phyloP scores from a whole-genome alignment of 2,888 invertebrate genomes.

The Apodemia zela region DNA sequence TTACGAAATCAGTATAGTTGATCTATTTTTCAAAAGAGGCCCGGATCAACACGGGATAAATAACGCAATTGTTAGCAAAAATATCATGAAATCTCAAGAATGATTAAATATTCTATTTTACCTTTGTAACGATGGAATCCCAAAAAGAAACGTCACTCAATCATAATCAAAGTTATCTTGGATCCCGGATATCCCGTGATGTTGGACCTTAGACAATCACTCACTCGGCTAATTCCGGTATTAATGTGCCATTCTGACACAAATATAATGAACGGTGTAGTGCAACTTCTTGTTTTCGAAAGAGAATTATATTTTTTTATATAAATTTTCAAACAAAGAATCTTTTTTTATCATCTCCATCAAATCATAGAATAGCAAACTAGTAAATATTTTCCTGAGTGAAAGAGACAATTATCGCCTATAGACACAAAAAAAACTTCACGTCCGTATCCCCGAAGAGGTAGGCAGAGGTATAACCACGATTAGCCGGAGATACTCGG shows the following conservation, averaged over 20 bases:
- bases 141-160: slow-evolving; percentile 31
- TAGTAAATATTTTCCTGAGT: too few species aligned
- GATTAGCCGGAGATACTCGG: too few species aligned
- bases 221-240: slow-evolving; percentile 43
- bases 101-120: slow-evolving; percentile 11
- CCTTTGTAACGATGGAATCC: neutral
- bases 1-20: too few species aligned
- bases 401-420: too few species aligned
- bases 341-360: too few species aligned
- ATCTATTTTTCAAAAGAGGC: too few species aligned
- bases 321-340: too few species aligned
- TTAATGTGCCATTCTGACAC: slow-evolving; percentile 37
- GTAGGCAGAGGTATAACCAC: too few species aligned
- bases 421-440: too few species aligned
- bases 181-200: slow-evolving; percentile 30
- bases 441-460: too few species aligned
- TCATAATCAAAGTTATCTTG: slow-evolving; percentile 32
- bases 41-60: too few species aligned
- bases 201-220: slow-evolving; percentile 38
- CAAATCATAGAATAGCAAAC: too few species aligned
- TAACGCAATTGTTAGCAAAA: neutral
- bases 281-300: neutral
- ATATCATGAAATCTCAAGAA: neutral
- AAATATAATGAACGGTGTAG: slow-evolving; percentile 18
- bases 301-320: neutral